phyloP scores from a whole-genome alignment of 2,888 invertebrate genomes.

The Andrena trimmerana region DNA sequence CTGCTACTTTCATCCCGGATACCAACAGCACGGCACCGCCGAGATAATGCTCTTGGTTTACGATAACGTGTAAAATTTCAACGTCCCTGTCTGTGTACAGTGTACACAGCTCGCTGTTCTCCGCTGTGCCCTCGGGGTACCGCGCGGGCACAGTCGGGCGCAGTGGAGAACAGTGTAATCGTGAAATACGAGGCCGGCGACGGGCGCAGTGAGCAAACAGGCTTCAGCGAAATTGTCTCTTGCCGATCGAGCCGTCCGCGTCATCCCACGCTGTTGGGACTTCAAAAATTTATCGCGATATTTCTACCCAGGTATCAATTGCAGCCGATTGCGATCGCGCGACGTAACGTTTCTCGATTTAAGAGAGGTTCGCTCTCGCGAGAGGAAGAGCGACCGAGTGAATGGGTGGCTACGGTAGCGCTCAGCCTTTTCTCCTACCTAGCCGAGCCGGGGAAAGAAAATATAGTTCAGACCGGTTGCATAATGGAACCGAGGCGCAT shows the following conservation, averaged over 20 bases:
- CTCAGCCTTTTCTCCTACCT: conserved; percentile 39
- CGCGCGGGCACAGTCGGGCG: not conserved
- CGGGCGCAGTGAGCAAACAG: conserved; percentile 30
- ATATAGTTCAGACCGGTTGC: conserved; percentile 71
- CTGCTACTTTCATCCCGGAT: conserved; percentile 52
- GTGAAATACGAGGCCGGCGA: not conserved
- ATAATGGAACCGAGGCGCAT: conserved; percentile 66
- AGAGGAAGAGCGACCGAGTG: conserved; percentile 53
- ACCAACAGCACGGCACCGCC: conserved; percentile 24
- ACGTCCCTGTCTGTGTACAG: conserved; percentile 8
- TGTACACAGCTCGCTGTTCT: no score
- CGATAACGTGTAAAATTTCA: conserved; percentile 38
- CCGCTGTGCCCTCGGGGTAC: conserved; percentile 27
- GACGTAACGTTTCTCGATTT: conserved; percentile 31
- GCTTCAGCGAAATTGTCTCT: not conserved
- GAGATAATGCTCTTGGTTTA: conserved; percentile 43
- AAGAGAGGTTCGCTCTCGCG: conserved; percentile 39
- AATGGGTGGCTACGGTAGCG: conserved; percentile 69
- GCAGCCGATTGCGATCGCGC: conserved; percentile 15
- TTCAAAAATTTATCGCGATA: conserved; percentile 45
- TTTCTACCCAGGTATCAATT: conserved; percentile 19
- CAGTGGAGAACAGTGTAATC: not conserved
- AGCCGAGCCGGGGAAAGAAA: conserved; percentile 58
- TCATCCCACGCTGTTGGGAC: conserved; percentile 19
- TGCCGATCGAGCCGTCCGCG: not conserved